A percentile compares a stretch with the other conserved stretches of the same genome.
Conservation (phyloP, 35 echinoderm and acorn worm genomes). For the Ptychodera flava region DNA sequence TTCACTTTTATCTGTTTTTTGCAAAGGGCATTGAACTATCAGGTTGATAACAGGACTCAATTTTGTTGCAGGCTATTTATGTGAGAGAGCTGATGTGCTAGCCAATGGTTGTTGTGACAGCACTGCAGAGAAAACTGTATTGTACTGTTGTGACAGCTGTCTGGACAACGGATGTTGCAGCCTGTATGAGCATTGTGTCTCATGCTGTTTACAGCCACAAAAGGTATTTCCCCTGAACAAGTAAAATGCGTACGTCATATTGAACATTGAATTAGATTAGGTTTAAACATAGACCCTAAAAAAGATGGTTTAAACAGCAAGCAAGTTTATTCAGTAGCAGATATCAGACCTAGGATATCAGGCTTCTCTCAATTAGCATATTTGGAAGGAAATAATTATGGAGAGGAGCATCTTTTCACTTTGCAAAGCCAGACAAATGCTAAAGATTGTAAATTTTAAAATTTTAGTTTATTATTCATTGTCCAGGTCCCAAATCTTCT, state of each 20-base stretch:
- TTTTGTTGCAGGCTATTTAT: constrained; percentile 76
- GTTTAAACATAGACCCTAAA: not conserved
- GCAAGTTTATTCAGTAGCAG: not conserved
- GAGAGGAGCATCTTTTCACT: not conserved
- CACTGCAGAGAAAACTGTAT: constrained; percentile 15
- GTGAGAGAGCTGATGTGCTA: constrained; percentile 50
- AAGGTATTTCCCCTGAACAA: constrained; percentile 41
- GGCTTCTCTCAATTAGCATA: not conserved
- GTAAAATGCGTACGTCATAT: not conserved
- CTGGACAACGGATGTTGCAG: constrained; percentile 72
- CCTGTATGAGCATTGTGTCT: constrained; percentile 88
- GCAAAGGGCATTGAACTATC: no score
- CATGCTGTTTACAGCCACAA: constrained; percentile 90
- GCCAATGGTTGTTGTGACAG: constrained; percentile 69
- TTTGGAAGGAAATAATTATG: not conserved
- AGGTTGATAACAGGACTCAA: no score
- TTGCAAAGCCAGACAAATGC: no score
- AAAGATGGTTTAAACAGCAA: not conserved
- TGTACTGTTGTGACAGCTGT: constrained; percentile 66
- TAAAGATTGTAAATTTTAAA: no score
- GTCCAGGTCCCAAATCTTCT: no score
- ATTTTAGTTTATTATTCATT: no score
- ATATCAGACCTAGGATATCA: not conserved
- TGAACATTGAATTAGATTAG: not conserved
- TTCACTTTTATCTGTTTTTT: no score